Percentiles rank a stretch among this genome's conserved stretches.
Evolutionary conservation across 2,797 vertebrate species (phyloP).

Genomic region (Notolabrus celidotus): DNA sequence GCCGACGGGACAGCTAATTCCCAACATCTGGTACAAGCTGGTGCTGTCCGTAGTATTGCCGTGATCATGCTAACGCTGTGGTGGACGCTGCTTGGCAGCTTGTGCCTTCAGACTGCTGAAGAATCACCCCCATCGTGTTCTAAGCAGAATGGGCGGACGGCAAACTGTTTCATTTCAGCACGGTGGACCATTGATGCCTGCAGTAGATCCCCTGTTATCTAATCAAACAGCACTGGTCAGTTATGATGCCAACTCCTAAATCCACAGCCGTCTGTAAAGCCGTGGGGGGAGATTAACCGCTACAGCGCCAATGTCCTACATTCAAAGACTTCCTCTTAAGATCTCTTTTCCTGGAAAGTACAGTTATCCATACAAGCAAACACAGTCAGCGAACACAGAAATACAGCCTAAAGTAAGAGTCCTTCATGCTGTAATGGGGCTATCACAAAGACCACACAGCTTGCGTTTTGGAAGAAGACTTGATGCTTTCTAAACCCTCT

Average conservation of each 20-base stretch:
- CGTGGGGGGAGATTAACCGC: conserved; percentile 85
- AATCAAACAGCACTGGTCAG: conserved; percentile 87
- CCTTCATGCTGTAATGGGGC: conserved; percentile 81
- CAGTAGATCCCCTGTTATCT: conserved; percentile 86
- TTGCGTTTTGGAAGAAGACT: conserved; percentile 84
- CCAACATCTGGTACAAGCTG: conserved; percentile 85
- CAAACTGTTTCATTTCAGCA: conserved; percentile 84
- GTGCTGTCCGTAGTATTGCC: conserved; percentile 69
- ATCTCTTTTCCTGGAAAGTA: conserved; percentile 83
- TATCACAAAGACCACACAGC: conserved; percentile 86
- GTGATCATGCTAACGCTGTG: conserved; percentile 65
- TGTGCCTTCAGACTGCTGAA: conserved; percentile 76
- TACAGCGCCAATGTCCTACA: conserved; percentile 83
- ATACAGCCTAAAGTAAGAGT: conserved; percentile 81
- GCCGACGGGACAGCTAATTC: conserved; percentile 81
- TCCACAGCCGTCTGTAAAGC: conserved; percentile 84
- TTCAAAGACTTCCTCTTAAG: conserved; percentile 86
- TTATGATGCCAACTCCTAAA: conserved; percentile 86
- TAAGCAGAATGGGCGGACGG: conserved; percentile 76
- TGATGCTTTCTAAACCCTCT: conserved; percentile 76
- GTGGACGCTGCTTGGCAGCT: conserved; percentile 80
- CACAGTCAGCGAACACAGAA: conserved; percentile 72
- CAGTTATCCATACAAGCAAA: conserved; percentile 82
- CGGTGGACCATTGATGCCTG: conserved; percentile 81
- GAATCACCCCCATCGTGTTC: conserved; percentile 80